phyloP scores from a whole-genome alignment of 1,140 invertebrate genomes.

The Spodoptera frugiperda region DNA sequence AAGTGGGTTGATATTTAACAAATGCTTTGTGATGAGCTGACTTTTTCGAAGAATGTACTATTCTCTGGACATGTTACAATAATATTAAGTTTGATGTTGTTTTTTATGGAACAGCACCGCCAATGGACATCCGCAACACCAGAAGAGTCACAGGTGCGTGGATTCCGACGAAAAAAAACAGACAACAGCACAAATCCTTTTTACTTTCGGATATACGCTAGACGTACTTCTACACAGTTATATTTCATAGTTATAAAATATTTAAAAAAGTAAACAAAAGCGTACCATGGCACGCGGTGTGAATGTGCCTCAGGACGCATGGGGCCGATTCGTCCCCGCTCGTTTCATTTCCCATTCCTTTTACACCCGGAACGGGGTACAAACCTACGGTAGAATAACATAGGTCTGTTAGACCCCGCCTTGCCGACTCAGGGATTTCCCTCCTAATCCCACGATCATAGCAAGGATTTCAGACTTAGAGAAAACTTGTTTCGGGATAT shows the following conservation, averaged over 20 bases:
- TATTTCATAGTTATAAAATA: neutral
- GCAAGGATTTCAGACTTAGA: conserved; percentile 25
- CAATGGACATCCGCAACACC: too few relatives aligned
- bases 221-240: too few relatives aligned
- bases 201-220: too few relatives aligned
- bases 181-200: too few relatives aligned
- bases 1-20: too few relatives aligned
- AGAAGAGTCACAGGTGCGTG: too few relatives aligned
- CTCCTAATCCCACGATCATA: conserved; percentile 22
- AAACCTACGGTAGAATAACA: neutral
- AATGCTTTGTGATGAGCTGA: too few relatives aligned
- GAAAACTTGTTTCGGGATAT: conserved; percentile 26
- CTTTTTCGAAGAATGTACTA: too few relatives aligned
- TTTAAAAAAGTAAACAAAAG: neutral
- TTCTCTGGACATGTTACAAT: too few relatives aligned
- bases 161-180: too few relatives aligned
- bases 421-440: conserved; percentile 50
- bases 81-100: too few relatives aligned
- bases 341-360: conserved; percentile 28
- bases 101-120: too few relatives aligned
- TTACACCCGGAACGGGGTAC: conserved; percentile 38
- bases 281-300: neutral
- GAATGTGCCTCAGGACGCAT: conserved; percentile 23
- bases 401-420: conserved; percentile 25
- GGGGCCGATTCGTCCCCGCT: conserved; percentile 27